phyloP scores from a whole-genome alignment of 2,113 vertebrate species.

The Hemiscyllium ocellatum region DNA sequence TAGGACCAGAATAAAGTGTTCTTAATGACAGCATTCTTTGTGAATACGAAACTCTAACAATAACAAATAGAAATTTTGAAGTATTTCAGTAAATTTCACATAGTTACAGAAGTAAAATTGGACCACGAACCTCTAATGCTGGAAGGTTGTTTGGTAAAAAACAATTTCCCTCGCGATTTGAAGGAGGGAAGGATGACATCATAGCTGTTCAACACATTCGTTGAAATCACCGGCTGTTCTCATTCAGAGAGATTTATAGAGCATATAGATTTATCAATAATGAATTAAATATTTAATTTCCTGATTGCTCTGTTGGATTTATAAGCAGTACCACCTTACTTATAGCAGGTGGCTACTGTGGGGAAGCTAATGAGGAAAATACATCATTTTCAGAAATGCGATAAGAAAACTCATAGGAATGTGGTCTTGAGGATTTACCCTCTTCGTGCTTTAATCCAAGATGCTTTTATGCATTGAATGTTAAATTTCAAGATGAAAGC shows the following conservation, averaged over 20 bases:
- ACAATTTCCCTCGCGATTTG: neutral
- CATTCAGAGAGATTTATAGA: neutral
- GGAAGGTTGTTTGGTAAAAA: neutral
- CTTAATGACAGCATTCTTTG: neutral
- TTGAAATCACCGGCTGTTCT: neutral
- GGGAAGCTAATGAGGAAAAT: neutral
- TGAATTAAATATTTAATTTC: neutral
- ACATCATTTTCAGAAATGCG: neutral
- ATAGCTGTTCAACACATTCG: neutral
- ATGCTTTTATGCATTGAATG: neutral
- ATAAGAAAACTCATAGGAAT: neutral
- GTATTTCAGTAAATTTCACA: neutral
- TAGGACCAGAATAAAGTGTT: neutral
- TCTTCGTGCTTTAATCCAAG: neutral
- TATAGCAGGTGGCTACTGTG: neutral
- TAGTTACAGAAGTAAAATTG: neutral
- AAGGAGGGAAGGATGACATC: neutral
- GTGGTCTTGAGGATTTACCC: neutral
- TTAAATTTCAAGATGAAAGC: neutral
- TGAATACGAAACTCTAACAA: neutral
- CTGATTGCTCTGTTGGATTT: neutral
- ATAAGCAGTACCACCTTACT: neutral
- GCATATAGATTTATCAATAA: neutral
- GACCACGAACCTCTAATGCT: neutral
- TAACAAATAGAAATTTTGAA: neutral